Evolutionary conservation across 2,113 vertebrate genomes (phyloP).

Genomic region (Petrocephalus zakoni): DNA sequence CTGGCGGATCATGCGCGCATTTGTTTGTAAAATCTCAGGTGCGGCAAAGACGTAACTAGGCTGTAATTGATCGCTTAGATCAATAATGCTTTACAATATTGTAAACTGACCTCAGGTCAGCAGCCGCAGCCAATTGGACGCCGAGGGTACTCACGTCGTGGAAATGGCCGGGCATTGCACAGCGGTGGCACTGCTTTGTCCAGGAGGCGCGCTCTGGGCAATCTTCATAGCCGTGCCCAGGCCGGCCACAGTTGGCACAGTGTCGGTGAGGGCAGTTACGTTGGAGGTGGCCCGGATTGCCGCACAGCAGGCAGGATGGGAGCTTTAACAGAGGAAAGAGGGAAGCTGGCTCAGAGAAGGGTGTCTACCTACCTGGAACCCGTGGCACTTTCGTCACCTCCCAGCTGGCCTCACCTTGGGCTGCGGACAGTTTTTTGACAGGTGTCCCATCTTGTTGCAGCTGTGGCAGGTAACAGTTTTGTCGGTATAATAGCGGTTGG

Average conservation of each 20-base stretch:
- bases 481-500: slow-evolving; percentile 69
- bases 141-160: slow-evolving; percentile 76
- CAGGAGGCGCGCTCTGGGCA: slow-evolving; percentile 74
- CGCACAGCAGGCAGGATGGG: slow-evolving; percentile 75
- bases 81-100: slow-evolving; percentile 56
- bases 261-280: slow-evolving; percentile 68
- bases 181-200: slow-evolving; percentile 80
- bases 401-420: slow-evolving; percentile 66
- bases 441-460: slow-evolving; percentile 75
- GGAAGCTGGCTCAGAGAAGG: slow-evolving; percentile 11
- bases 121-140: slow-evolving; percentile 22
- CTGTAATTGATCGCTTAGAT: slow-evolving; percentile 59
- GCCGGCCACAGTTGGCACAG: slow-evolving; percentile 81
- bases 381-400: background rate
- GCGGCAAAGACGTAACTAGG: slow-evolving; percentile 55
- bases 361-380: background rate
- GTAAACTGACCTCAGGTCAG: slow-evolving; percentile 50
- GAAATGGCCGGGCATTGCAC: slow-evolving; percentile 81
- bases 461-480: slow-evolving; percentile 78
- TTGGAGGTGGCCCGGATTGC: slow-evolving; percentile 62
- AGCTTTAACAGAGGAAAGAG: slow-evolving; percentile 61
- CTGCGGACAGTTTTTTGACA: slow-evolving; percentile 83
- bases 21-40: slow-evolving; percentile 44
- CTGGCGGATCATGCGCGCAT: slow-evolving; percentile 28
- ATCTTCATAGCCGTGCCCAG: slow-evolving; percentile 65